phyloP scores from a whole-genome alignment of 53 echinoderm and acorn worm species.

The Antedon mediterranea region DNA sequence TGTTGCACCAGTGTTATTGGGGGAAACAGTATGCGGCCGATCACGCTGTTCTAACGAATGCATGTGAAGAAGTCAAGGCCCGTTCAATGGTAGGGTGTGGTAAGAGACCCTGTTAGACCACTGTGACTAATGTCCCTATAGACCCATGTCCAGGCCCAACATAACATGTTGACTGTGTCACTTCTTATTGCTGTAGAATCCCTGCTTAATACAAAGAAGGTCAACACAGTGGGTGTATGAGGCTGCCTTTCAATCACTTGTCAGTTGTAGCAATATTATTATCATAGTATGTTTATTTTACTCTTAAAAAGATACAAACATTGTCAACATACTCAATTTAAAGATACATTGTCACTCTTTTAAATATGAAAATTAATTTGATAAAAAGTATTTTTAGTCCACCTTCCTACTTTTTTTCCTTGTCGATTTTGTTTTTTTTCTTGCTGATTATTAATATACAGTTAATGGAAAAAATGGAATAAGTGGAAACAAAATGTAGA shows the following conservation, averaged over 20 bases:
- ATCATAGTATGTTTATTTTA: too few relatives aligned
- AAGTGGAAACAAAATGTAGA: too few relatives aligned
- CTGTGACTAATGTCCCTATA: not conserved
- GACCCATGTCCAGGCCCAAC: not conserved
- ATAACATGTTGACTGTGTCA: not conserved
- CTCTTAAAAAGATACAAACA: too few relatives aligned
- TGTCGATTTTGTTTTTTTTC: too few relatives aligned
- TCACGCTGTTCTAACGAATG: not conserved
- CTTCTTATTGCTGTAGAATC: not conserved
- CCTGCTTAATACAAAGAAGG: not conserved
- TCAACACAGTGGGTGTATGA: not conserved
- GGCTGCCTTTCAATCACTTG: not conserved
- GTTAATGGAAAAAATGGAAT: too few relatives aligned
- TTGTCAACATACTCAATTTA: too few relatives aligned
- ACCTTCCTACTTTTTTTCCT: too few relatives aligned
- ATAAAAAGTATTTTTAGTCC: too few relatives aligned
- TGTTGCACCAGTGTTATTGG: not conserved
- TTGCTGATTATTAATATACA: too few relatives aligned
- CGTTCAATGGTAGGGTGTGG: not conserved
- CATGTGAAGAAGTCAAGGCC: not conserved
- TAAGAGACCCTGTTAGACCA: not conserved
- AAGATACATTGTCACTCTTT: too few relatives aligned
- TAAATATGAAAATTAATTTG: too few relatives aligned
- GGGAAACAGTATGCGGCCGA: not conserved
- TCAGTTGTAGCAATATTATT: not conserved